Evolutionary conservation across 1,140 invertebrate species (phyloP), one percentile per base, ranked within the genome.

Genomic region (Diuraphis noxia): DNA sequence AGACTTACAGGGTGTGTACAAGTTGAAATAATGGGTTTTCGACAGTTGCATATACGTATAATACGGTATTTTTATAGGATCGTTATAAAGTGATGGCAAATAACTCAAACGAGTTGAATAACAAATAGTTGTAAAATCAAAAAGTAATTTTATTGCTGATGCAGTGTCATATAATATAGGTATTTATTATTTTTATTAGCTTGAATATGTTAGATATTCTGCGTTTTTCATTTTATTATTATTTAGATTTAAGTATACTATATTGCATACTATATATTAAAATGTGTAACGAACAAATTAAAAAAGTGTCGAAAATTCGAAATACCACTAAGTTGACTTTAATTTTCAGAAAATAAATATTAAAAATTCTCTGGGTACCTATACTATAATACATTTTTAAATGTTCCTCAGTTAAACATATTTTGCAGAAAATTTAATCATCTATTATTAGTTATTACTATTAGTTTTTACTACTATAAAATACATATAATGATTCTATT

Each of bases 21-120:
- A 10, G 79, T 25, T 25, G 79, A 25, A 81, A 81, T 81, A 38
- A 41, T 82, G 81, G 81, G 30, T 82, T 82, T 82, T 40, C 19
- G 25, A 82, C 40, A 30, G 81, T 82, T 40, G 38, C n/a, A 40
- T n/a, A n/a, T n/a, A n/a, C n/a, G n/a, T n/a, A n/a, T n/a, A n/a
- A n/a, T 81, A 82, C 81, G 81, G 81, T 41, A 82, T 82, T 82
- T 82, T 82, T 41, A 81, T 25, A 10, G 34, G 77, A 36, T 38
- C 36, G 79, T 40, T 81, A 40, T 81, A 34, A 79, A 36, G 17
- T 23, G 77, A 79, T 79, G 36, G 77, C 36, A 38, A 79, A 38
- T 79, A 23, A 79, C 21, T 79, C n/a, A 79, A 79, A 79, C 77
- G 8, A 40, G 34, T 81, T 81, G 40, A 81, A 81, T 40, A 81